Conservation (phyloP, 2,113 vertebrate genomes). For the Zosterops lateralis region DNA sequence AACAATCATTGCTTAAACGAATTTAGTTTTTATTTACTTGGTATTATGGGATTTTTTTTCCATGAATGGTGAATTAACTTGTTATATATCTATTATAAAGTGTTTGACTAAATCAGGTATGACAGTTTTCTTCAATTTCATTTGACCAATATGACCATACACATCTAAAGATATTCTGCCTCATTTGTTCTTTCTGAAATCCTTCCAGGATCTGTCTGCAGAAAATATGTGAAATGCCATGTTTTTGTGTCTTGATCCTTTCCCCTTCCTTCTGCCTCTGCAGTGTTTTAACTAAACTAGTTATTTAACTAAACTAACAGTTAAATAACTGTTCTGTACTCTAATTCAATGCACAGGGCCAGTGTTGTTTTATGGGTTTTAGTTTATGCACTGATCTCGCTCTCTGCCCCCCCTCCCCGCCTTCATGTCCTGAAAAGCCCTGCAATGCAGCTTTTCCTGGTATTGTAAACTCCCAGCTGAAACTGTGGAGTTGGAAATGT, state of each 20-base stretch:
- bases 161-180: not conserved
- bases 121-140: not conserved
- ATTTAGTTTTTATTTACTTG: not conserved
- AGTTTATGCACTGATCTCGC: not conserved
- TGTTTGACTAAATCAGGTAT: not conserved
- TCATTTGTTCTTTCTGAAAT: not conserved
- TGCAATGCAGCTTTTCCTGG: not conserved
- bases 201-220: not conserved
- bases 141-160: not conserved
- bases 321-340: too few species aligned
- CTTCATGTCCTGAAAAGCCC: not conserved
- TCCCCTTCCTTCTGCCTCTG: not conserved
- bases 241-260: not conserved
- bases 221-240: not conserved
- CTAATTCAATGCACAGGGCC: not conserved
- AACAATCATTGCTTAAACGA: not conserved
- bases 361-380: not conserved
- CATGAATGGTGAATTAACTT: not conserved
- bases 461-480: not conserved
- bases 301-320: not conserved
- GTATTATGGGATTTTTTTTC: not conserved
- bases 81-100: not conserved
- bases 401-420: accelerated
- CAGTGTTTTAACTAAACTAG: not conserved
- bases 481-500: not conserved